Base-by-base conservation (phyloP, 2,888 invertebrate genomes). In the Geophilus truncorum region DNA sequence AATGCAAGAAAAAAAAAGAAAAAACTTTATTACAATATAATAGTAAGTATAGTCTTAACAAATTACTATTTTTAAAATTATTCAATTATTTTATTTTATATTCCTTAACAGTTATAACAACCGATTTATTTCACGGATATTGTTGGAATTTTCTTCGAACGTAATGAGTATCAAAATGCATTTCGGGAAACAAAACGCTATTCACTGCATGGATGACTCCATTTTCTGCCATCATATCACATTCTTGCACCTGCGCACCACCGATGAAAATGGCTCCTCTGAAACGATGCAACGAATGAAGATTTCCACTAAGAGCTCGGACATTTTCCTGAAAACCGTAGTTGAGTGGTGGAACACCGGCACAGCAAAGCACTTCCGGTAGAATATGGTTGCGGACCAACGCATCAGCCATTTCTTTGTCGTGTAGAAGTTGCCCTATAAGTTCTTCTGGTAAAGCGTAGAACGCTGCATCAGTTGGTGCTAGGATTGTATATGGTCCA, bases 391-490 rank as follows among this genome's bases (percentile, higher is more conserved):
- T 87, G 83, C 89, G 88, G 51, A 91, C 84, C 4, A 90, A 84
- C 62, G 86, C 83, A 82, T 88, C 87, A 10, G 90, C 89, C 81
- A 88, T 87, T 6, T 87, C 87, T 82, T 88, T 88, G 84, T 90
- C 88, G 80, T 88, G 87, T 81, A 86, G 84, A 45, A 91, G 84
- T 36, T 86, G 86, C 34, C 88, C 87, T 81, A 90, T 84, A 62
- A 88, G 88, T 28, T 87, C 87, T 80, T 88, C 88, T 2, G 88
- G 88, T 57, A 90, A 84, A 62, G 87, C 86, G 34, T 88, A 87
- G 84, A 91, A 90, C 5, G 89, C 90, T 83, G 89, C 87, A 83
- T 91, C 89, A 10, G 89, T 89, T 0, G 91, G 90, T 5, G 91
- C 91, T 81, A 91, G 87, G 77, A 91, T 86, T 0, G 91, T 91